A percentile compares a stretch with the other conserved stretches of the same genome.
These are phyloP conservation scores for Drosophila lowei DNA, from an alignment of 1,140 invertebrate genomes.

Conservation along the genomic window DNA sequence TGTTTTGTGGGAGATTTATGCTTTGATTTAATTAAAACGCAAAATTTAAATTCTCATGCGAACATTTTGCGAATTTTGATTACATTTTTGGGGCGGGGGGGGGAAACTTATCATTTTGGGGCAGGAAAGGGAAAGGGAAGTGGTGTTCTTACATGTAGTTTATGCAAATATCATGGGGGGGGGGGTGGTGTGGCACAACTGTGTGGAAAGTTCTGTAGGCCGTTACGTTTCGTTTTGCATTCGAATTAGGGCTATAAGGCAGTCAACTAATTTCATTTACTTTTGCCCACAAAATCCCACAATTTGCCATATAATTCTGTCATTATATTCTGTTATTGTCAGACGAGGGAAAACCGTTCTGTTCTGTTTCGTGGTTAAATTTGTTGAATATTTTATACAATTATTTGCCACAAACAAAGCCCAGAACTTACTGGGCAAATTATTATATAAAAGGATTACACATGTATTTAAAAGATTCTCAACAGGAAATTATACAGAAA, in stretches of 20 bases:
- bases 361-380: slow-evolving; percentile 53
- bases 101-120: not conserved
- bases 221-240: slow-evolving; percentile 42
- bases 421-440: slow-evolving; percentile 10
- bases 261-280: slow-evolving; percentile 61
- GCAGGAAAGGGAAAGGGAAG: not conserved
- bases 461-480: slow-evolving; percentile 1
- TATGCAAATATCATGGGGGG: slow-evolving; percentile 40
- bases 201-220: slow-evolving; percentile 22
- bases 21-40: slow-evolving; percentile 71
- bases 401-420: slow-evolving; percentile 3
- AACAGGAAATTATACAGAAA: not conserved
- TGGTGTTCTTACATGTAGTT: not conserved
- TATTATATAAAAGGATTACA: slow-evolving; percentile 18
- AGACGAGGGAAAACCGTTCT: slow-evolving; percentile 33
- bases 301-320: slow-evolving; percentile 54
- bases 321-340: slow-evolving; percentile 35
- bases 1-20: slow-evolving; percentile 51
- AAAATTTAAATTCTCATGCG: slow-evolving; percentile 38
- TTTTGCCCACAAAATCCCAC: slow-evolving; percentile 13
- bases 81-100: slow-evolving; percentile 38
- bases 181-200: slow-evolving; percentile 1
- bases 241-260: slow-evolving; percentile 48
- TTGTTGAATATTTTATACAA: slow-evolving; percentile 37
- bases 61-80: slow-evolving; percentile 48